Percentiles rank a stretch among this genome's conserved stretches.
phyloP scores from a whole-genome alignment of 2,888 invertebrate species.

The Clostera curtula region DNA sequence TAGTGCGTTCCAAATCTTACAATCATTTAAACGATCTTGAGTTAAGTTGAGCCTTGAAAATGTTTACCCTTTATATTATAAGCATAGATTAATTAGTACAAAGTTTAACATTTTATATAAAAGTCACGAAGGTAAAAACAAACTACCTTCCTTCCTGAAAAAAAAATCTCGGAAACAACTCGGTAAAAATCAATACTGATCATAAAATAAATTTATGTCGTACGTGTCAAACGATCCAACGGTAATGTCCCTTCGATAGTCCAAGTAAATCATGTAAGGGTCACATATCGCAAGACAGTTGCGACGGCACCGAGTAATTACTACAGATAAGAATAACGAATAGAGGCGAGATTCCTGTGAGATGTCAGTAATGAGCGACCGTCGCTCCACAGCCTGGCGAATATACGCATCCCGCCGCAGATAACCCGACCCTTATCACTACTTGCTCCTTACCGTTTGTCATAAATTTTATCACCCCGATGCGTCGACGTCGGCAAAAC shows the following conservation, averaged over 20 bases:
- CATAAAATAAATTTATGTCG: conserved; percentile 6
- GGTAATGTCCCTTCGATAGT: conserved; percentile 3
- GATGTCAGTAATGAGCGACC: conserved; percentile 34
- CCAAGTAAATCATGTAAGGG: conserved; percentile 20
- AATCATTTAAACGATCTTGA: too few relatives aligned
- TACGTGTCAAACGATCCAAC: conserved; percentile 8
- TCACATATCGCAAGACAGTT: conserved; percentile 20
- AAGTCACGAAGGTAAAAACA: too few relatives aligned
- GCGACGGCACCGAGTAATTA: conserved; percentile 28
- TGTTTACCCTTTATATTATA: too few relatives aligned
- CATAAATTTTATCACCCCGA: conserved; percentile 70
- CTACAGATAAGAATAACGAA: conserved; percentile 32
- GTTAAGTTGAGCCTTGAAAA: too few relatives aligned
- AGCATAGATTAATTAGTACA: too few relatives aligned
- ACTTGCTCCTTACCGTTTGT: conserved; percentile 67
- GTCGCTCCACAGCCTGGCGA: conserved; percentile 28
- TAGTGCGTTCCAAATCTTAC: too few relatives aligned
- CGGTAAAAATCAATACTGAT: too few relatives aligned
- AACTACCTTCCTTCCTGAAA: too few relatives aligned
- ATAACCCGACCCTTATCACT: conserved; percentile 67
- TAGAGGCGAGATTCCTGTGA: conserved; percentile 21
- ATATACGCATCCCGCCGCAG: conserved; percentile 31
- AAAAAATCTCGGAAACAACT: too few relatives aligned
- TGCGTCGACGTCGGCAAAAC: conserved; percentile 56
- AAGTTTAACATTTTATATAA: too few relatives aligned